Evolutionary conservation across 2,113 vertebrate genomes (phyloP), one percentile per base, ranked within the genome.

Genomic region (Verasper variegatus): DNA sequence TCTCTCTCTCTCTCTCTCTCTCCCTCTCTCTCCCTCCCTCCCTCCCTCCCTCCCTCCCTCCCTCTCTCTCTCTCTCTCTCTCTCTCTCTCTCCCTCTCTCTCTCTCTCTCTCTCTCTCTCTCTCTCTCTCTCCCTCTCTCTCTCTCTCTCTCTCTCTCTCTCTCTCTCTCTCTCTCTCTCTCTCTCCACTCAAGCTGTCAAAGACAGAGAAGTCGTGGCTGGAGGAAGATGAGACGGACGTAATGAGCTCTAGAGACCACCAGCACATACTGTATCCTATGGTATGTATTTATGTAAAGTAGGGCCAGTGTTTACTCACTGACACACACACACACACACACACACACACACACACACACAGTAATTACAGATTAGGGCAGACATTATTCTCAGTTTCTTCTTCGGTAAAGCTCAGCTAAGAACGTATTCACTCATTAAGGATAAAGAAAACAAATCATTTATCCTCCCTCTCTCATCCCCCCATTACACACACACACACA

Each of bases 321-420:
- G 17, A 51, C 47, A 17, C 47, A 42, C 40, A 42, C 40, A 42
- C 40, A 42, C 40, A 42, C 40, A 45, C 42, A 45, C 42, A 45
- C 17, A 42, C 65, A 23, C 40, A 20, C 37, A 47, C 62, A 60
- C 20, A 52, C 20, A 45, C 55, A 21, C 27, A 59, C 4, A 40
- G 49, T 83, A 79, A 79, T 89, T 89, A 84, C 70, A 75, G 68
- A 89, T 85, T 87, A 85, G 47, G 42, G 20, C 54, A 47, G 42
- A 51, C 20, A 51, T 86, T 45, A 80, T 72, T 82, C 65, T 77
- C 72, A 68, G 35, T 81, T 81, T 76, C 55, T 73, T 81, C 52
- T 56, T 67, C 67, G 60, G 31, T 64, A 10, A 1, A 4, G 26
- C 62, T 80, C 45, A 70, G 74, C 60, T 74, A 7, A 54, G 49